Conservation (phyloP, 2,888 invertebrate genomes). For the Steinernema carpocapsae region DNA sequence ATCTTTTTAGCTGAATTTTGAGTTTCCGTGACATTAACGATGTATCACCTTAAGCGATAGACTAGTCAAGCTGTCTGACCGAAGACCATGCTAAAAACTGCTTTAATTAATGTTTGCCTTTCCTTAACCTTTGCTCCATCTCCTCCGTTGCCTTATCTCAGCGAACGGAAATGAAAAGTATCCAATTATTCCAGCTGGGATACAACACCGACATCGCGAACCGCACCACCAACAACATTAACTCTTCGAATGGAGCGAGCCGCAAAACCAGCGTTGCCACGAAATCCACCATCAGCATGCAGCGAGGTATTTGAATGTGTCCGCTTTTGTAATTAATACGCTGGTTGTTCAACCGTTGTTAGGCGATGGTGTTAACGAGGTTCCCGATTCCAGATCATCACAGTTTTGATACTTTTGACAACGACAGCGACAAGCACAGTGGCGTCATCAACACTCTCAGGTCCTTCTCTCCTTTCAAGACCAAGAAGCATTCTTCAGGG, state of each 20-base stretch:
- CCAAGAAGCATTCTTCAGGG: conserved; percentile 27
- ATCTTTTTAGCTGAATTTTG: not conserved
- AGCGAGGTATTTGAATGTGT: not conserved
- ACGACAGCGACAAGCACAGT: conserved; percentile 4
- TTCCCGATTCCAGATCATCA: conserved; percentile 21
- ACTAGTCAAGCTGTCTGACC: no score
- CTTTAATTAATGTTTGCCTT: no score
- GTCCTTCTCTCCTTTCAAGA: conserved; percentile 23
- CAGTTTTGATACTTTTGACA: conserved; percentile 1
- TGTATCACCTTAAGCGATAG: no score
- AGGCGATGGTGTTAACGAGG: conserved; percentile 8
- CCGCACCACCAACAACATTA: conserved; percentile 28
- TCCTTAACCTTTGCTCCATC: no score
- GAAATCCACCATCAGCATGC: not conserved
- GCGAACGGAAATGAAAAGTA: not conserved
- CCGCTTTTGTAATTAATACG: conserved; percentile 7
- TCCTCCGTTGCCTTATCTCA: not conserved
- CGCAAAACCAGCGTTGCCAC: conserved; percentile 13
- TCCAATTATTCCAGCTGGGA: conserved; percentile 50
- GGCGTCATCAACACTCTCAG: conserved; percentile 8
- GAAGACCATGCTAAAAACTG: no score
- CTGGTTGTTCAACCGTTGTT: not conserved
- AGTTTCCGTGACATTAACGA: no score
- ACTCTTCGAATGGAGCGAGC: conserved; percentile 1
- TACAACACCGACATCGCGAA: conserved; percentile 56